Base-by-base conservation (phyloP, 2,113 vertebrate species). In the Mastomys coucha region DNA sequence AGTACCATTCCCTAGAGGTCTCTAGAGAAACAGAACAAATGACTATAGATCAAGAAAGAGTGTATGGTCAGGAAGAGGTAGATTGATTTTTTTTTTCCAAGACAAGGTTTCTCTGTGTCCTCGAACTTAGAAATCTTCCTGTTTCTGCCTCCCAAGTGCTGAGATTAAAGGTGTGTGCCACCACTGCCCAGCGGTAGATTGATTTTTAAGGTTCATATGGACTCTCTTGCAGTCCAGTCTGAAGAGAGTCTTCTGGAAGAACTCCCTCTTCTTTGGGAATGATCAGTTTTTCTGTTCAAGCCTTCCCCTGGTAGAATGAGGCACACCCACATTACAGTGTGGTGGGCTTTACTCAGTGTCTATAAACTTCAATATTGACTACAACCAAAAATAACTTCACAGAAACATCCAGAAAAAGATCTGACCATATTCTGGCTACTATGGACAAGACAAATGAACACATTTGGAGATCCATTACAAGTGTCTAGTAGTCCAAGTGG, bases 341-440 rank as follows among this genome's bases (percentile, higher is more conserved):
- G 26, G 60, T 60, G 56, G 69, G 8, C 13, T 77, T 67, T 82
- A 85, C 7, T 82, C 26, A 72, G 26, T 53, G 39, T 67, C 53
- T 77, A 87, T 6, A 75, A 36, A 87, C 26, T 67, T 85, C 58
- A 78, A 91, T 94, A 42, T 72, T 77, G 24, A 92, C 75, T 26
- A 77, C 36, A 77, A 82, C 51, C 56, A 69, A 58, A 93, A 81
- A 63, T 77, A 67, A 26, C 14, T 82, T 89, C 42, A 92, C 9
- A 73, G 39, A 91, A 93, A 89, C 19, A 82, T 82, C 75, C 89
- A 67, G 8, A 87, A 91, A 69, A 93, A 78, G 42, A 73, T 82
- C 67, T 12, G 16, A 69, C 73, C 42, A 89, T 63, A 31, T 87
- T 87, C 33, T 76, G 49, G 19, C 17, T 80, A 69, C 17, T 9